Evolutionary conservation across 2,113 vertebrate species (phyloP), one percentile per base, ranked within the genome.

Genomic region (Lepisosteus oculatus): DNA sequence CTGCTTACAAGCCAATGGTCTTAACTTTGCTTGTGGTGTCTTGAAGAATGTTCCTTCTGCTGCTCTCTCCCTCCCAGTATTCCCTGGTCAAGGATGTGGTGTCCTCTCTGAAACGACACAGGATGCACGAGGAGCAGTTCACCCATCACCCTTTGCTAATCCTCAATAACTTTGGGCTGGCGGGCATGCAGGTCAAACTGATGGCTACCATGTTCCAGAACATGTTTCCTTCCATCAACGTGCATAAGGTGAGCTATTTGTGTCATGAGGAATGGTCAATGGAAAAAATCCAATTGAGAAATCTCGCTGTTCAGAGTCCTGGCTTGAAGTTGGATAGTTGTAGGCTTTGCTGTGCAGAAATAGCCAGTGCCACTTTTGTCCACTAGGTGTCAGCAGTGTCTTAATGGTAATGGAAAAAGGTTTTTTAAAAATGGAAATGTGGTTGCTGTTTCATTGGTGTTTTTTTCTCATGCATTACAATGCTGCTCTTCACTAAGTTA

Each of bases 121-220:
- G 95, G 17, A 97, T 97, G 96, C 96, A 98, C 0, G 93, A 94
- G 17, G 92, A 98, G 80, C 96, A 98, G 88, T 98, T 98, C 76
- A 78, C 84, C 0, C 93, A 95, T 72, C 94, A 94, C 8, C 95
- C 96, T 0, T 86, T 98, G 2, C 89, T 98, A 70, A 89, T 98
- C 57, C 93, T 98, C 74, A 98, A 95, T 73, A 97, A 95, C 77
- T 97, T 98, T 6, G 93, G 95, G 0, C 77, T 84, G 0, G 90
- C 92, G 0, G 94, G 95, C 74, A 96, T 97, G 91, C 96, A 98
- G 0, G 61, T 97, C 73, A 97, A 97, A 80, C 88, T 98, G 51
- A 96, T 95, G 93, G 93, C 95, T 72, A 94, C 89, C 72, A 95
- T 97, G 93, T 96, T 98, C 80, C 96, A 98, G 82, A 94, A 98